Conservation (phyloP, 2,113 vertebrate genomes). For the Xenotilapia leptura region DNA sequence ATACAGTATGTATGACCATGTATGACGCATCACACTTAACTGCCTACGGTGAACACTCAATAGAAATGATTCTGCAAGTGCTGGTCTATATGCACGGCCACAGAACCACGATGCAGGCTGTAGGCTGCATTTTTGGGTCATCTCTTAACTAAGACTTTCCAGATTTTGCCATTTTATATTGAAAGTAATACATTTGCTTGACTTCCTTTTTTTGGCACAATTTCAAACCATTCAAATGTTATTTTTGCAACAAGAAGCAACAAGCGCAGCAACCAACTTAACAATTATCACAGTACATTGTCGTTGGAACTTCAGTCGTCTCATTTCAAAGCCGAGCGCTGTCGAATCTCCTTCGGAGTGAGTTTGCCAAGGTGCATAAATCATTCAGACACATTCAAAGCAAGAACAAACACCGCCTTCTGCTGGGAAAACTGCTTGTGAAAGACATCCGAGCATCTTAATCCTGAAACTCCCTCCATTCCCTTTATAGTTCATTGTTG, state of each 20-base stretch:
- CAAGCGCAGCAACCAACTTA: rapidly evolving
- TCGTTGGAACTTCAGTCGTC: background rate
- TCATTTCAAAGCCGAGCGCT: background rate
- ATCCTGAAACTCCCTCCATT: background rate
- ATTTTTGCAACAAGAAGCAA: background rate
- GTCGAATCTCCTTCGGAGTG: background rate
- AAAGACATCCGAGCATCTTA: background rate
- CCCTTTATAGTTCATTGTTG: background rate
- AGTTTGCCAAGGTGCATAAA: background rate
- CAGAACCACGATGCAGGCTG: background rate
- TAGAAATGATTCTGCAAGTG: background rate
- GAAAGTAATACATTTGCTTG: background rate
- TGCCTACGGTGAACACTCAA: background rate
- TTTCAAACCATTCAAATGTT: background rate
- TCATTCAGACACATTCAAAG: background rate
- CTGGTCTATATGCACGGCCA: background rate
- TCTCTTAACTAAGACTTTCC: background rate
- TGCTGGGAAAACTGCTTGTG: background rate
- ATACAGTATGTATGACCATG: background rate
- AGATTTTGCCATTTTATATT: background rate
- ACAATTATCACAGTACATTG: background rate
- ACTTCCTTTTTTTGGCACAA: background rate
- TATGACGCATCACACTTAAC: background rate
- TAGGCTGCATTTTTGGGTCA: background rate
- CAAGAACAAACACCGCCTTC: background rate